Percentiles rank a stretch among this genome's conserved stretches.
Evolutionary conservation across 2,113 vertebrate genomes (phyloP).

Genomic region (Platysteira castanea): DNA sequence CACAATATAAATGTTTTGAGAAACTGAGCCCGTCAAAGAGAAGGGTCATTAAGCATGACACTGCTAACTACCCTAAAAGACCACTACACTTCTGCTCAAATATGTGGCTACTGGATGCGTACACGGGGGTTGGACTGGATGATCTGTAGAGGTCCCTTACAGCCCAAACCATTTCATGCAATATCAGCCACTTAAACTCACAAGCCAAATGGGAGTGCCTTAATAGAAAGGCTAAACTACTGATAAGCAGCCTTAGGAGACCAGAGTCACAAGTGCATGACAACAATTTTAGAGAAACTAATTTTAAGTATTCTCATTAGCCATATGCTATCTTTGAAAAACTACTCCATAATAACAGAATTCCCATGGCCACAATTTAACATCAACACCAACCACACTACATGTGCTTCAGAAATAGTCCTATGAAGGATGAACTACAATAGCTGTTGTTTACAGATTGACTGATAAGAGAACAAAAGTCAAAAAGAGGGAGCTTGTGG

Average conservation of each 20-base stretch:
- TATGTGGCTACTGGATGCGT: rapidly evolving
- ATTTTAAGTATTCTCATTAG: not conserved
- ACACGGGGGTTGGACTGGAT: not conserved
- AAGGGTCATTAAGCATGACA: not conserved
- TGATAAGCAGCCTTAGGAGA: not conserved
- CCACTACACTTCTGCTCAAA: not conserved
- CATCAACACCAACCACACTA: not conserved
- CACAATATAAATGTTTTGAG: not conserved
- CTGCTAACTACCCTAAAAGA: not conserved
- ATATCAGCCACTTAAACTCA: not conserved
- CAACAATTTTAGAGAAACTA: not conserved
- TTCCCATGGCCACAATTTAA: not conserved
- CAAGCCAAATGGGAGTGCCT: not conserved
- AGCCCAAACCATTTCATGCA: not conserved
- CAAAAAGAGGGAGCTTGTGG: not conserved
- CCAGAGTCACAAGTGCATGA: not conserved
- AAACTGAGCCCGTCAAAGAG: not conserved
- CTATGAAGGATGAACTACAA: not conserved
- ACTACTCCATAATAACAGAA: not conserved
- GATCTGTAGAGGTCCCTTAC: not conserved
- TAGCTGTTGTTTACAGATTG: not conserved
- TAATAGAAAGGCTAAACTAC: not conserved
- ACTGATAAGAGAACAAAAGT: not conserved
- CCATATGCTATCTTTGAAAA: not conserved
- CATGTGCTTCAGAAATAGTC: not conserved